Evolutionary conservation across 2,888 invertebrate genomes (phyloP).

Genomic region (Mesochorus sp.): DNA sequence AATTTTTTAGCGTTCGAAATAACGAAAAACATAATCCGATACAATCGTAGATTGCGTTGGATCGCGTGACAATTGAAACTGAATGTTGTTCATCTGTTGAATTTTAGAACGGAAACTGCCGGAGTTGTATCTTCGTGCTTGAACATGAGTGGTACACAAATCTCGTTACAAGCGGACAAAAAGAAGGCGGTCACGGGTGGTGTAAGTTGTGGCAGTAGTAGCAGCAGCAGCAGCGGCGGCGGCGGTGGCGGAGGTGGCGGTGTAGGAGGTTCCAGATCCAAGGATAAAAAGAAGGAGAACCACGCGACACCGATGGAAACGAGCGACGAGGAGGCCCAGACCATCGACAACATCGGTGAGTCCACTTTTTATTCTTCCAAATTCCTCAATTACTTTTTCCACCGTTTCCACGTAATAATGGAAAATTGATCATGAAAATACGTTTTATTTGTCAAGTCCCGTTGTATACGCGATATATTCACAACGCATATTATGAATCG

Average conservation of each 20-base stretch:
- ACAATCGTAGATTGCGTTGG: no score
- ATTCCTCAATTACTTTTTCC: background rate
- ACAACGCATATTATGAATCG: no score
- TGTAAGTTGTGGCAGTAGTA: constrained; percentile 66
- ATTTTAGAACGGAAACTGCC: constrained; percentile 71
- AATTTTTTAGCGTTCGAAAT: no score
- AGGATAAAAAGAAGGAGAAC: constrained; percentile 82
- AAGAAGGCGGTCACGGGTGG: constrained; percentile 72
- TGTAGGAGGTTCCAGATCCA: constrained; percentile 74
- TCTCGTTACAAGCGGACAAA: constrained; percentile 71
- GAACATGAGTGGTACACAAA: constrained; percentile 63
- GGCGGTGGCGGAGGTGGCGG: constrained; percentile 66
- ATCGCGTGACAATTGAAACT: no score
- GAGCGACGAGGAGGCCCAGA: constrained; percentile 84
- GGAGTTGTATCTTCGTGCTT: constrained; percentile 63
- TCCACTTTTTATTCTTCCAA: constrained; percentile 46
- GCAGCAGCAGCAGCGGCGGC: constrained; percentile 69
- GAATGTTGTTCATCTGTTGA: constrained; percentile 4
- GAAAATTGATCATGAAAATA: no score
- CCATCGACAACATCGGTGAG: constrained; percentile 78
- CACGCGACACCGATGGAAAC: constrained; percentile 83
- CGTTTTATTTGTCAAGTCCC: no score
- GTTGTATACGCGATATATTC: no score
- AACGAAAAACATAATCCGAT: no score
- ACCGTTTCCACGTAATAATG: background rate